A percentile compares a stretch with the other conserved stretches of the same genome.
Conservation (phyloP, 2,113 vertebrate species). For the Nerophis lumbriciformis region DNA sequence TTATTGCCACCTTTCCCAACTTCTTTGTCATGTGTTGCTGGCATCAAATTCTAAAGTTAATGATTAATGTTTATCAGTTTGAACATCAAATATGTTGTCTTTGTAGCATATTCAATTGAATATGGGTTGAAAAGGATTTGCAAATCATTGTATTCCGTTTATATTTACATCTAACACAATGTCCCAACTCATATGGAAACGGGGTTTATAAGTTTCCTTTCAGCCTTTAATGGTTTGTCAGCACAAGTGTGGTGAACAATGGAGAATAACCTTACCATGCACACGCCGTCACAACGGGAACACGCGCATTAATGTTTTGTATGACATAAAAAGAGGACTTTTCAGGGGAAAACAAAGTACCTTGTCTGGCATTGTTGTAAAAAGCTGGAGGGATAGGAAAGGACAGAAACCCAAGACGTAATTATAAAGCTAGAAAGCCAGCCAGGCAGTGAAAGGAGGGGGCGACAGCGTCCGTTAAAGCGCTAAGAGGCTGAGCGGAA, state of each 20-base stretch:
- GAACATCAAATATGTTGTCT: too few relatives aligned
- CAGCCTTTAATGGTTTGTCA: slow-evolving; percentile 53
- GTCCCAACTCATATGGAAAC: too few relatives aligned
- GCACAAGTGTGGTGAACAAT: slow-evolving; percentile 24
- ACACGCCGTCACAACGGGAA: not conserved
- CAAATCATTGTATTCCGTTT: too few relatives aligned
- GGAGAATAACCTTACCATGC: slow-evolving; percentile 16
- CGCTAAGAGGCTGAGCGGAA: slow-evolving; percentile 59
- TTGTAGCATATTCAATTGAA: too few relatives aligned
- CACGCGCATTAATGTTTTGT: not conserved
- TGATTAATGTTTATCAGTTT: too few relatives aligned
- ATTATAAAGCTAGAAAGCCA: slow-evolving; percentile 41
- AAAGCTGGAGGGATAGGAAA: slow-evolving; percentile 10
- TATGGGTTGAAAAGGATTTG: too few relatives aligned
- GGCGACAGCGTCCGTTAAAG: slow-evolving; percentile 42
- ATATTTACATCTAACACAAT: too few relatives aligned
- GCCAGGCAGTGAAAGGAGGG: slow-evolving; percentile 29
- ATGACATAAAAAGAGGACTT: not conserved
- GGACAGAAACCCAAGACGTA: slow-evolving; percentile 25
- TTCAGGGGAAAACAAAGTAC: not conserved
- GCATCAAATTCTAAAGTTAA: too few relatives aligned
- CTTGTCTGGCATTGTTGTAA: slow-evolving; percentile 13
- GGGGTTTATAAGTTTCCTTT: too few relatives aligned
- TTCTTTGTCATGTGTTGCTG: too few relatives aligned
- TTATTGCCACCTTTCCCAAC: too few relatives aligned